Evolutionary conservation across 2,888 invertebrate species (phyloP).

Genomic region (Lagria hirta): DNA sequence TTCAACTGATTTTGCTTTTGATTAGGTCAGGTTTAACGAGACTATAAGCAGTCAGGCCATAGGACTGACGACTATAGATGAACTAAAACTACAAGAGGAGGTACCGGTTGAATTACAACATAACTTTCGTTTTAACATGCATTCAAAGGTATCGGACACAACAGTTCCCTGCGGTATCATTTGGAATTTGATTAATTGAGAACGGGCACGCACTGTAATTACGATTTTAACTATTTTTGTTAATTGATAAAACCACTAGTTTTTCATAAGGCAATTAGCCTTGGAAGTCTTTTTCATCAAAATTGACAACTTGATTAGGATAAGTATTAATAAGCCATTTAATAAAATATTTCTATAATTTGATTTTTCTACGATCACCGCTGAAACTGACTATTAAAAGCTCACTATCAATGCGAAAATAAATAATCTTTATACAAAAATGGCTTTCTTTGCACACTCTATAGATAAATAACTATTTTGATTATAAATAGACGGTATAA

Average conservation of each 20-base stretch:
- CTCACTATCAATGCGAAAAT: too few species aligned
- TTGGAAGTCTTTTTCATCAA: too few species aligned
- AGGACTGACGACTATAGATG: slow-evolving; percentile 10
- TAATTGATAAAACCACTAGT: slow-evolving; percentile 24
- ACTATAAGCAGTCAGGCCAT: background rate
- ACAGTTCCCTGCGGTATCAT: slow-evolving; percentile 26
- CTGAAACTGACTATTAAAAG: too few species aligned
- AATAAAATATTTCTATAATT: too few species aligned
- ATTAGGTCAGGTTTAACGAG: slow-evolving; percentile 1
- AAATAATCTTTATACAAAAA: too few species aligned
- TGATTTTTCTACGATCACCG: too few species aligned
- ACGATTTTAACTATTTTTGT: slow-evolving; percentile 27
- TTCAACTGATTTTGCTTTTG: slow-evolving; percentile 10
- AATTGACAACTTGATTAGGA: too few species aligned
- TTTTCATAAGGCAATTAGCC: slow-evolving; percentile 22
- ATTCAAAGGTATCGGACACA: slow-evolving; percentile 26
- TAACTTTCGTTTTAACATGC: slow-evolving; percentile 24
- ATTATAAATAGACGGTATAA: too few species aligned
- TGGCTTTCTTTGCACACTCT: too few species aligned
- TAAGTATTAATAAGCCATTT: too few species aligned
- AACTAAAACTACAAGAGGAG: slow-evolving; percentile 2
- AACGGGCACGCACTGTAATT: slow-evolving; percentile 28
- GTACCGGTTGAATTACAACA: slow-evolving; percentile 26
- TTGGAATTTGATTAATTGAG: slow-evolving; percentile 32
- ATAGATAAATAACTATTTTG: too few species aligned